Evolutionary conservation across 2,113 vertebrate species (phyloP).

Genomic region (Pygoscelis antarcticus): DNA sequence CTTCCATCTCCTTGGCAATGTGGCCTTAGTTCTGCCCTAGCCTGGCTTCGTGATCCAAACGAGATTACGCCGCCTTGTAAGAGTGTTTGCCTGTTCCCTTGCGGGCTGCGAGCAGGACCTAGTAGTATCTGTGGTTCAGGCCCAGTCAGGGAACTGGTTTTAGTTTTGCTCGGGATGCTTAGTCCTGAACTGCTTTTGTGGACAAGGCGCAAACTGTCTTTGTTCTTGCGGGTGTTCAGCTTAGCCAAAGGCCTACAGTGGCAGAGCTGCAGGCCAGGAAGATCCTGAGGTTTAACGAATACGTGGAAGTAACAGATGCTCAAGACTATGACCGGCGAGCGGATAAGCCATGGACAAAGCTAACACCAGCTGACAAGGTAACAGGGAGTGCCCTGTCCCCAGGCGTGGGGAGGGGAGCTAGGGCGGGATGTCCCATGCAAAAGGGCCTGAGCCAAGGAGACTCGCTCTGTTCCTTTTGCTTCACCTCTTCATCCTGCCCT

Average conservation of each 20-base stretch:
- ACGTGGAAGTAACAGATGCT: slow-evolving; percentile 95
- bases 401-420: background rate
- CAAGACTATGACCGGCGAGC: slow-evolving; percentile 96
- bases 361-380: slow-evolving; percentile 97
- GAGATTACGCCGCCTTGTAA: no score
- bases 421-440: no score
- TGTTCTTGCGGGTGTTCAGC: slow-evolving; percentile 72
- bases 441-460: background rate
- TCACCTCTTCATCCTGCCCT: background rate
- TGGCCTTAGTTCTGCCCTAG: no score
- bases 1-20: background rate
- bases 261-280: slow-evolving; percentile 96
- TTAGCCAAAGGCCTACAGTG: slow-evolving; percentile 96
- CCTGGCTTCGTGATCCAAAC: no score
- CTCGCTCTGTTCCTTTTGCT: background rate
- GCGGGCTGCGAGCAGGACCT: no score
- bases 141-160: no score
- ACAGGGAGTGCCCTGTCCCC: background rate
- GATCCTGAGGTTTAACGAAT: slow-evolving; percentile 96
- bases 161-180: no score
- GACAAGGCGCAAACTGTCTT: background rate
- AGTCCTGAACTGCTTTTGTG: background rate
- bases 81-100: no score
- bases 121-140: no score
- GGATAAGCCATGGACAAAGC: slow-evolving; percentile 97